Conservation (phyloP, 2,888 invertebrate genomes). For the Dichetophora obliterata region DNA sequence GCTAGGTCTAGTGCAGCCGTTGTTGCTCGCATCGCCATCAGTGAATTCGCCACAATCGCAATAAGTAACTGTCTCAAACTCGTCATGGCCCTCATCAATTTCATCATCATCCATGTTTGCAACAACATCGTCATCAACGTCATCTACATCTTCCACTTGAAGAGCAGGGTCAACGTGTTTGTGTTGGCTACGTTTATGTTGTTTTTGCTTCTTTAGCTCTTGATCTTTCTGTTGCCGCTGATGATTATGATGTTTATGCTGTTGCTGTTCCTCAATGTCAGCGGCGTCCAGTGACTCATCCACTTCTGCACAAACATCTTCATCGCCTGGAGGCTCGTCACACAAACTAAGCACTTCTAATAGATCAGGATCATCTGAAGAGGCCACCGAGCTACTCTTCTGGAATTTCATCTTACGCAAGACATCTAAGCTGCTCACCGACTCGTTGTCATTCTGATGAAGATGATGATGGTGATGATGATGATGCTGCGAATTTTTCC, state of each 20-base stretch:
- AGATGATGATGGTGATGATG: constrained; percentile 52
- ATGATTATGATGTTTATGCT: constrained; percentile 28
- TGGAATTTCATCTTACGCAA: constrained; percentile 66
- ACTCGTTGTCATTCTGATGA: constrained; percentile 61
- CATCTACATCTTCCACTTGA: constrained; percentile 47
- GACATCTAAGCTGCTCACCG: constrained; percentile 65
- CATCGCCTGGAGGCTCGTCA: constrained; percentile 60
- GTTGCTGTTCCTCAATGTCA: constrained; percentile 50
- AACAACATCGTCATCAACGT: constrained; percentile 45
- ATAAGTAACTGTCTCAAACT: constrained; percentile 59
- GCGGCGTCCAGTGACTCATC: constrained; percentile 59
- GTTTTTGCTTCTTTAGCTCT: constrained; percentile 40
- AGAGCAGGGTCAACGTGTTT: constrained; percentile 42
- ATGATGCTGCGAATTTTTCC: constrained; percentile 58
- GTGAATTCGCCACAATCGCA: constrained; percentile 65
- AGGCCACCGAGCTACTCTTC: constrained; percentile 65
- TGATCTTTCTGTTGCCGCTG: constrained; percentile 38
- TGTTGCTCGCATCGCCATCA: constrained; percentile 61
- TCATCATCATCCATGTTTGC: constrained; percentile 53
- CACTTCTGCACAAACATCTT: constrained; percentile 56
- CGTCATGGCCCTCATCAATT: constrained; percentile 63
- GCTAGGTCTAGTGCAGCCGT: constrained; percentile 52
- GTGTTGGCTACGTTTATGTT: constrained; percentile 35
- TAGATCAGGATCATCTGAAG: constrained; percentile 68
- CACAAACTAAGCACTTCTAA: constrained; percentile 68